A percentile compares a stretch with the other conserved stretches of the same genome.
These are phyloP conservation scores for Noctuana brunneofusca DNA, from an alignment of 2,888 invertebrate genomes.

Conservation along the genomic window DNA sequence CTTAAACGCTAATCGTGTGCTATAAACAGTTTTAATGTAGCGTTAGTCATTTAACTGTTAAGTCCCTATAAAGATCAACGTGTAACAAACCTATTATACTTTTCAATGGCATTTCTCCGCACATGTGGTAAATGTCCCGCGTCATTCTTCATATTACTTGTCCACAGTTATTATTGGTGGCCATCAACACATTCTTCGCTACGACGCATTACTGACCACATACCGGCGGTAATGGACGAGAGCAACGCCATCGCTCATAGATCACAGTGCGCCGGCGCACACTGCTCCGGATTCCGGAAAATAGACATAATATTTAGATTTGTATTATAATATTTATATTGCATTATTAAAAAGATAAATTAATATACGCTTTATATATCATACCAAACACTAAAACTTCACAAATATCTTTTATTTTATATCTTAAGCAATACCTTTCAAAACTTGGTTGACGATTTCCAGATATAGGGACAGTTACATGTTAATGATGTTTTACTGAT, in stretches of 20 bases:
- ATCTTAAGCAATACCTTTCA: too few species aligned
- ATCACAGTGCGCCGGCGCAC: constrained; percentile 3
- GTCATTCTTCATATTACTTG: constrained; percentile 23
- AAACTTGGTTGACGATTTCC: too few species aligned
- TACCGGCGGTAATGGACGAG: constrained; percentile 35
- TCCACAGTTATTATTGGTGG: constrained; percentile 32
- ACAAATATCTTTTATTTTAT: too few species aligned
- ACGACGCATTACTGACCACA: constrained; percentile 35
- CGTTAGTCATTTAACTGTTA: background rate
- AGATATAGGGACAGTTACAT: too few species aligned
- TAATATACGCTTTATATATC: too few species aligned
- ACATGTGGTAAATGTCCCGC: constrained; percentile 12
- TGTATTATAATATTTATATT: background rate
- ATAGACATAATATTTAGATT: background rate
- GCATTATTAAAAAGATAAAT: too few species aligned
- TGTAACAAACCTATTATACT: constrained; percentile 13
- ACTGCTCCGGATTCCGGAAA: background rate
- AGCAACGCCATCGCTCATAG: constrained; percentile 19
- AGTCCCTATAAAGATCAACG: background rate
- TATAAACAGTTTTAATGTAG: background rate
- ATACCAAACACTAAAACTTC: too few species aligned
- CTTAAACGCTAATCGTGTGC: background rate
- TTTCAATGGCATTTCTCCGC: constrained; percentile 11
- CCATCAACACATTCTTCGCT: constrained; percentile 39
- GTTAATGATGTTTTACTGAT: too few species aligned